These are phyloP conservation scores for Limanda limanda DNA, from an alignment of 2,113 vertebrate species.

Conservation along the genomic window DNA sequence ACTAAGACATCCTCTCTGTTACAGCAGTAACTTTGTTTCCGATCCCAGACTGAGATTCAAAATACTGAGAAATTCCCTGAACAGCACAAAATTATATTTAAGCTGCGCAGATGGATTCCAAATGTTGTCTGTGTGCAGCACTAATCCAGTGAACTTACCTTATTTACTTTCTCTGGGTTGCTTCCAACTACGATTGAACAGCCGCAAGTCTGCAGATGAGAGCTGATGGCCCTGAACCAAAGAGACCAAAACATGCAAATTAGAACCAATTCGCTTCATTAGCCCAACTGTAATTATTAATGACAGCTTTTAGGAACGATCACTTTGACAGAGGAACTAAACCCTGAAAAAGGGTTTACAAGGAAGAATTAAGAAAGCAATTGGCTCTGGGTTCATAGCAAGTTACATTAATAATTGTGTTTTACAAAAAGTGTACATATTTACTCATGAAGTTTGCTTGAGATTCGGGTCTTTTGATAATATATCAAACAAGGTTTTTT, in stretches of 20 bases:
- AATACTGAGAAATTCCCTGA: too few relatives aligned
- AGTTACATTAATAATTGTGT: neutral
- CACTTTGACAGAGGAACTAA: neutral
- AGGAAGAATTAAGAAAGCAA: neutral
- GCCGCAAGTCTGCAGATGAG: slow-evolving; percentile 97
- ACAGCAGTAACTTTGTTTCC: neutral
- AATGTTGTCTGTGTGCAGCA: slow-evolving; percentile 16
- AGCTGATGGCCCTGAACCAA: slow-evolving; percentile 91
- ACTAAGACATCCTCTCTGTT: neutral
- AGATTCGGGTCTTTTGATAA: neutral
- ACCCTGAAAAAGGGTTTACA: neutral
- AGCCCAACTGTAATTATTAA: slow-evolving; percentile 20
- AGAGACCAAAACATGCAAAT: slow-evolving; percentile 60
- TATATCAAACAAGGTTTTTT: neutral
- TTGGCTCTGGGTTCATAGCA: neutral
- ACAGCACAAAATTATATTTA: too few relatives aligned
- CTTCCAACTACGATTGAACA: slow-evolving; percentile 97
- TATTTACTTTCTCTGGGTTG: slow-evolving; percentile 97
- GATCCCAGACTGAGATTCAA: too few relatives aligned
- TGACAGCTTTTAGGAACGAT: slow-evolving; percentile 24
- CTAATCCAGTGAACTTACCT: slow-evolving; percentile 81
- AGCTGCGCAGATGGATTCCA: too few relatives aligned
- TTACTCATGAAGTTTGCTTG: neutral
- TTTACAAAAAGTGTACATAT: too few relatives aligned
- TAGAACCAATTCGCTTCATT: slow-evolving; percentile 23